These are phyloP conservation scores for Epiblema foenella DNA, from an alignment of 2,888 invertebrate species.

Conservation along the genomic window DNA sequence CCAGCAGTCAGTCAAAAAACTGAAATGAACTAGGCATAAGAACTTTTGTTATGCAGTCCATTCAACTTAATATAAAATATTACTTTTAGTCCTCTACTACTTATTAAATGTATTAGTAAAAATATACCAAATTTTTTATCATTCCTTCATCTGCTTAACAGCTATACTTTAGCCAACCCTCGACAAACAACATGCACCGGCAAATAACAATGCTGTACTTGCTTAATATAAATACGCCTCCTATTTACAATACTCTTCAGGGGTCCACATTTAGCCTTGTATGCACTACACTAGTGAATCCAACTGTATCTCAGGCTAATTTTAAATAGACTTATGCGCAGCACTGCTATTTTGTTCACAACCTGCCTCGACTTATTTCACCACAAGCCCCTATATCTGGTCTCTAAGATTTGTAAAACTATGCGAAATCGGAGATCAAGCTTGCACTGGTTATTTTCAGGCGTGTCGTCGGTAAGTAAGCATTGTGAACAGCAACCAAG, in stretches of 20 bases:
- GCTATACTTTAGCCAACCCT: background rate
- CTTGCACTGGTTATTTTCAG: background rate
- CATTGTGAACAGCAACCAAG: background rate
- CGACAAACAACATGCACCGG: background rate
- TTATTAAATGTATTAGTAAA: too few relatives aligned
- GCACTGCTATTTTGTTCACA: background rate
- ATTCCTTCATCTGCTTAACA: background rate
- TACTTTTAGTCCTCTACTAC: too few relatives aligned
- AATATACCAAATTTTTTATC: too few relatives aligned
- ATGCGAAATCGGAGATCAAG: background rate
- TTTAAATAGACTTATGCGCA: background rate
- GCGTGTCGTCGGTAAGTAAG: background rate
- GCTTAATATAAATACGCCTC: slow-evolving; percentile 11
- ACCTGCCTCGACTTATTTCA: background rate
- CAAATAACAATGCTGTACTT: background rate
- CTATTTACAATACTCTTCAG: slow-evolving; percentile 14
- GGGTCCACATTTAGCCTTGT: background rate
- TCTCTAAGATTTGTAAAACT: background rate
- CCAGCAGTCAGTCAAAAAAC: background rate
- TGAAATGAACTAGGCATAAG: background rate
- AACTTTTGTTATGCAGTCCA: too few relatives aligned
- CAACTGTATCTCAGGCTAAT: background rate
- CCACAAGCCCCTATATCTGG: background rate
- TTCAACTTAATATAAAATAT: too few relatives aligned
- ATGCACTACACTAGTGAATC: slow-evolving; percentile 6